These are phyloP conservation scores for Epinephelus cyanopodus DNA, from an alignment of 2,113 vertebrate species.

Conservation along the genomic window DNA sequence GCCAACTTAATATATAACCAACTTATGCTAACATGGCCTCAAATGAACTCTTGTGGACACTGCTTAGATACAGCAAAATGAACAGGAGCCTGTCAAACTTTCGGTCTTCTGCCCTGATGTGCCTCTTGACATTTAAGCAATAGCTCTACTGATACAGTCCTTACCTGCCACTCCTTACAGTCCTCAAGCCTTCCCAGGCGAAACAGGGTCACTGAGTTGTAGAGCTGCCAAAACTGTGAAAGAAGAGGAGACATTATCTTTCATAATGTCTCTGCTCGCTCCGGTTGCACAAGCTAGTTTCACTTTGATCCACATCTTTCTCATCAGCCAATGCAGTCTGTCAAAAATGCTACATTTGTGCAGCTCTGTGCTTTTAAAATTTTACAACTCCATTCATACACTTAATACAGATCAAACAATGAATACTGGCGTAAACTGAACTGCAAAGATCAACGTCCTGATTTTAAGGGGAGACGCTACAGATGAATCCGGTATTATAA, in stretches of 20 bases:
- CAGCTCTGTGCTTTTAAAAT: neutral
- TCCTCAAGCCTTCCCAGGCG: slow-evolving; percentile 90
- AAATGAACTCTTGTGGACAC: neutral
- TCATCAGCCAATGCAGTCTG: neutral
- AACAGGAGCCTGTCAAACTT: too few relatives aligned
- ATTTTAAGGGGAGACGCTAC: neutral
- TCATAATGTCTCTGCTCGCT: neutral
- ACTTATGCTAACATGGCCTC: neutral
- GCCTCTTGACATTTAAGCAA: neutral
- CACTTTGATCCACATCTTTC: neutral
- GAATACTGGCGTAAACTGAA: neutral
- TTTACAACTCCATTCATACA: neutral
- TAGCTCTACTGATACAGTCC: neutral
- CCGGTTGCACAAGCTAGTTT: neutral
- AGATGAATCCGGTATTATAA: too few relatives aligned
- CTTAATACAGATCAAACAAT: neutral
- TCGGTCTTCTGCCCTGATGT: too few relatives aligned
- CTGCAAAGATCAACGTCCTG: neutral
- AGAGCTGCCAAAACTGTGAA: slow-evolving; percentile 97
- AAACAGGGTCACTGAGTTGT: slow-evolving; percentile 94
- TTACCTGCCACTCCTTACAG: slow-evolving; percentile 98
- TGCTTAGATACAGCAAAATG: neutral
- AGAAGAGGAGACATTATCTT: slow-evolving; percentile 39
- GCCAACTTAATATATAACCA: neutral
- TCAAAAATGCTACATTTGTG: neutral